Base-by-base conservation (phyloP, 2,888 invertebrate genomes). In the Drosophila algonquin region DNA sequence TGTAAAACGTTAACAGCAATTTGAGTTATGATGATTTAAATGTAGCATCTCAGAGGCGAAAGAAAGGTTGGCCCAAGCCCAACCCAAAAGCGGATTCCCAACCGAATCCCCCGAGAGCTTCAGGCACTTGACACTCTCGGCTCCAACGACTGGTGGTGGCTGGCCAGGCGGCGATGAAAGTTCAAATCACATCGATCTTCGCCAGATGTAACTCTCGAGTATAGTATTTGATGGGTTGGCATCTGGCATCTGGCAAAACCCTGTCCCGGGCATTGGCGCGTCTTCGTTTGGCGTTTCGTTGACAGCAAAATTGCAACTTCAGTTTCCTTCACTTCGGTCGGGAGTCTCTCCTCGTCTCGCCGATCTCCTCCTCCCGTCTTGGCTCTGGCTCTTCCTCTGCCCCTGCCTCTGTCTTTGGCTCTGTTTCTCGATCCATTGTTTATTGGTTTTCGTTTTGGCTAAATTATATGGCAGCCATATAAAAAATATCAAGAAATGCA, bases 211-310 rank as follows among this genome's bases (percentile, higher is more conserved):
- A 65, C 79, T 69, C 61, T 87, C 58, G 85, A 85, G 82, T 75
- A 84, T 85, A 85, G 82, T 75, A 84, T 85, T 85, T 87, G 88
- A 87, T 82, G 88, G 88, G 88, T 85, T 82, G 88, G 88, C 82
- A 81, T 71, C 81, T 82, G 88, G 88, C 82, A 81, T 71, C 81
- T 86, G 76, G 70, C 74, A 53, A 64, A 51, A 70, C 65, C 18
- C 6, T 12, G 18, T 21, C 35, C n/a, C 7, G 6, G 47, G 21
- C 35, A 16, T 44, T 63, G 62, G 76, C 70, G 81, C 69, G 81
- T 80, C 64, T 75, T 55, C 21, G 74, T 62, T 60, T 77, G 79
- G 73, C 73, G 70, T 81, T 77, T 73, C 63, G 83, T 80, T 83
- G 83, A 83, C 83, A 83, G 88, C 88, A 83, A 83, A 83, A 83